These are phyloP conservation scores for Diloba caeruleocephala DNA, from an alignment of 2,888 invertebrate genomes.

Conservation along the genomic window DNA sequence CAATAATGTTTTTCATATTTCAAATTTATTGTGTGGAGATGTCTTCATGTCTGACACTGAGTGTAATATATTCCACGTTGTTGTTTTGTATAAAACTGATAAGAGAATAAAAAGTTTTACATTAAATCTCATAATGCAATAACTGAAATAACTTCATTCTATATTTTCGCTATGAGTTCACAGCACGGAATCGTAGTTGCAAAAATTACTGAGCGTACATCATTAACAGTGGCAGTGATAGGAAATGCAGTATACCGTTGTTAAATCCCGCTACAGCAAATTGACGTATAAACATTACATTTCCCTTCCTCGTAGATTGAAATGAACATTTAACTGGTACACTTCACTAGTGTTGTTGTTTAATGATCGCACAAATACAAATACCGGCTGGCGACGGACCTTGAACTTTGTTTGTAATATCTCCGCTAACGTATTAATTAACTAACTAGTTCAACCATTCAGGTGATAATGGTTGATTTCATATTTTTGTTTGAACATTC, in stretches of 20 bases:
- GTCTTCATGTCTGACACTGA: neutral
- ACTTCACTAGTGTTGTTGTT: constrained; percentile 19
- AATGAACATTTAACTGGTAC: constrained; percentile 13
- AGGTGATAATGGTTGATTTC: constrained; percentile 25
- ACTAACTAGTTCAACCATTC: constrained; percentile 51
- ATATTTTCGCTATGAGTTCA: no score
- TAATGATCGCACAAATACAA: constrained; percentile 23
- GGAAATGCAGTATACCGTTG: constrained; percentile 67
- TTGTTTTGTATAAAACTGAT: neutral
- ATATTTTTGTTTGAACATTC: constrained; percentile 28
- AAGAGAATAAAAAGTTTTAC: neutral
- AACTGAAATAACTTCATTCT: no score
- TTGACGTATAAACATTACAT: constrained; percentile 49
- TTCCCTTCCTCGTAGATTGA: constrained; percentile 57
- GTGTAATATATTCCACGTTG: neutral
- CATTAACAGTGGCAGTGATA: constrained; percentile 62
- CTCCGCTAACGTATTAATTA: constrained; percentile 59
- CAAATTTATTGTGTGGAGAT: neutral
- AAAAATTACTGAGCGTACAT: constrained; percentile 36
- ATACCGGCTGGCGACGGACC: constrained; percentile 47
- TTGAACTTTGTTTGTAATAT: constrained; percentile 63
- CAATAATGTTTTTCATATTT: neutral
- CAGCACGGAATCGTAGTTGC: constrained; percentile 24
- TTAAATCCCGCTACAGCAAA: constrained; percentile 63
- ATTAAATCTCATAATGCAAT: neutral